Evolutionary conservation across 2,113 vertebrate genomes (phyloP).

Genomic region (Cavia porcellus): DNA sequence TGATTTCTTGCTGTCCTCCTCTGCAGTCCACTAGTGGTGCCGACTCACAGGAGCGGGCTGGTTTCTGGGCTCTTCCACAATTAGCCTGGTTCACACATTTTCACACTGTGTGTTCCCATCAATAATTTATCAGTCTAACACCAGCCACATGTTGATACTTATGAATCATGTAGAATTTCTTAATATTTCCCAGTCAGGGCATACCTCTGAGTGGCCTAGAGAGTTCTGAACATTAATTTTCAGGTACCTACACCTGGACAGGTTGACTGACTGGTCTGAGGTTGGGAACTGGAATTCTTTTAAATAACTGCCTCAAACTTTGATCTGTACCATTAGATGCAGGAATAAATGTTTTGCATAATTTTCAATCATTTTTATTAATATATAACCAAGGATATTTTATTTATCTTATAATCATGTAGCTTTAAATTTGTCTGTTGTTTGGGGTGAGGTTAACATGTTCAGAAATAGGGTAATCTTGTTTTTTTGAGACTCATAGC

Average conservation of each 20-base stretch:
- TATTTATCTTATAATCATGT: conserved; percentile 2
- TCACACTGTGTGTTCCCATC: conserved; percentile 53
- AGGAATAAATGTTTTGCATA: not conserved
- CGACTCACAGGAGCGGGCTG: too few species aligned
- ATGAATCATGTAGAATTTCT: not conserved
- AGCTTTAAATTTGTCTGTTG: conserved; percentile 27
- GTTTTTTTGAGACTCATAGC: not conserved
- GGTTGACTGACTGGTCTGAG: not conserved
- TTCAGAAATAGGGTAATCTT: not conserved
- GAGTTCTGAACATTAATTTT: not conserved
- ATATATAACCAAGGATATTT: not conserved
- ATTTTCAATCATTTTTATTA: not conserved
- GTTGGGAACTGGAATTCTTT: not conserved
- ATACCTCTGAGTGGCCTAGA: not conserved
- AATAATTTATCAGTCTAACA: conserved; percentile 31
- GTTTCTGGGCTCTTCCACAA: too few species aligned
- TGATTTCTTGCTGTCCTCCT: too few species aligned
- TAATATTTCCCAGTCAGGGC: not conserved
- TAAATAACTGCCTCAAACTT: not conserved
- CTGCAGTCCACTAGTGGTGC: too few species aligned
- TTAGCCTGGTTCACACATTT: not conserved
- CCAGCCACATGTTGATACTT: not conserved
- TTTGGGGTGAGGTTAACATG: not conserved
- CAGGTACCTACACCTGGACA: not conserved
- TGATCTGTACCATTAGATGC: not conserved